Base-by-base conservation (phyloP, 2,888 invertebrate species). In the Drosophila vallismaia region DNA sequence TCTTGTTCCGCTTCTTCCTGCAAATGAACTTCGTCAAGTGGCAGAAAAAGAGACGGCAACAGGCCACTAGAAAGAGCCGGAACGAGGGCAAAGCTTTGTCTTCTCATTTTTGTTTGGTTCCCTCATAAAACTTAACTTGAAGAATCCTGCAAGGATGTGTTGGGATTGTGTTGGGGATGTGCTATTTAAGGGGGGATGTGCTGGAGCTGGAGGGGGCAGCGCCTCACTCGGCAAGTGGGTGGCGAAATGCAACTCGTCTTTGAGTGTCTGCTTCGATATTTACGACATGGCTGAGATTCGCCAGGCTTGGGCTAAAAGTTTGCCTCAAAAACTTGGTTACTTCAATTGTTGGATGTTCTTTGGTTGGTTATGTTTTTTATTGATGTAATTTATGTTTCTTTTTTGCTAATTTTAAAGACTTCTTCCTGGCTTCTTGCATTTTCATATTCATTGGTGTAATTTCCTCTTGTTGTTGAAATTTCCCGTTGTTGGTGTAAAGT, bases 271-370 rank as follows among this genome's bases (percentile, higher is more conserved):
- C 71, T 44, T 71, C 71, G 67, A 73, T 64, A 68, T 73, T 72
- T 73, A 72, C 72, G 73, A 58, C 72, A 64, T 56, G 48, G 56
- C 71, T 66, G 71, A 71, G 72, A 73, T 73, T 73, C 66, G 53
- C 36, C 6, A 6, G 64, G 55, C 49, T 71, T 72, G 66, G 45
- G 45, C 48, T 42, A 60, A 67, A 73, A 67, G 38, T 67, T 70
- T 57, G 54, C 62, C 51, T 38, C 44, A 59, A 62, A 68, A 73
- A 62, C 70, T 70, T 60, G 38, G 46, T 49, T 56, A 46, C 59
- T 36, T 49, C 68, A 60, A 50, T 62, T 58, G 28, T 50, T 58
- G 42, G 31, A 49, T 42, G 40, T 28, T 49, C 14, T 48, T 24
- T 14, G 31, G 33, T 24, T 12, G 31, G 10, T 38, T 29, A 24